Conservation (phyloP, 64 coral and sea anemone species). For the Anthopleura sola region DNA sequence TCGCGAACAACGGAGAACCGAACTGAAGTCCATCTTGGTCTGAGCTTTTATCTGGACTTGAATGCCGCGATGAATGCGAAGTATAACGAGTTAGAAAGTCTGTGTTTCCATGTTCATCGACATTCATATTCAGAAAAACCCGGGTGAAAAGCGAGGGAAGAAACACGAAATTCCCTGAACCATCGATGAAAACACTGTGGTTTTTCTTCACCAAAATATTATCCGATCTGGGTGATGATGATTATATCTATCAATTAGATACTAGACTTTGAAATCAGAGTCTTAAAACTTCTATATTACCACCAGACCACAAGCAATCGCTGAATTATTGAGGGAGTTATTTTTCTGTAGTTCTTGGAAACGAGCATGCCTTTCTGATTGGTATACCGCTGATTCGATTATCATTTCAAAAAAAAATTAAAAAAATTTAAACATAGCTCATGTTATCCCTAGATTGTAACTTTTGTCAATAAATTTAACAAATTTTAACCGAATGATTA, state of each 20-base stretch:
- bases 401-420: neutral
- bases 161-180: neutral
- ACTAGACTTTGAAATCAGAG: neutral
- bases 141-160: neutral
- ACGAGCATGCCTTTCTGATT: slow-evolving; percentile 1
- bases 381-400: slow-evolving; percentile 2
- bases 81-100: slow-evolving; percentile 92
- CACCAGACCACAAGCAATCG: neutral
- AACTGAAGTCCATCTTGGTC: slow-evolving; percentile 47
- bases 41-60: slow-evolving; percentile 80
- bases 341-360: slow-evolving; percentile 1
- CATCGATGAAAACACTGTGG: neutral
- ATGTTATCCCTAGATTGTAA: no score
- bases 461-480: no score
- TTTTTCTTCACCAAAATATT: neutral
- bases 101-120: neutral
- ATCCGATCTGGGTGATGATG: neutral
- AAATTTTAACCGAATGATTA: no score
- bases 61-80: slow-evolving; percentile 67
- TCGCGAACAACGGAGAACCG: slow-evolving; percentile 27
- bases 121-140: neutral
- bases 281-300: neutral
- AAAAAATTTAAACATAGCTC: no score
- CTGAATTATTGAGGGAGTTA: slow-evolving; percentile 14
- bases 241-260: neutral